Evolutionary conservation across 2,113 vertebrate genomes (phyloP).

Genomic region (Silurus asotus): DNA sequence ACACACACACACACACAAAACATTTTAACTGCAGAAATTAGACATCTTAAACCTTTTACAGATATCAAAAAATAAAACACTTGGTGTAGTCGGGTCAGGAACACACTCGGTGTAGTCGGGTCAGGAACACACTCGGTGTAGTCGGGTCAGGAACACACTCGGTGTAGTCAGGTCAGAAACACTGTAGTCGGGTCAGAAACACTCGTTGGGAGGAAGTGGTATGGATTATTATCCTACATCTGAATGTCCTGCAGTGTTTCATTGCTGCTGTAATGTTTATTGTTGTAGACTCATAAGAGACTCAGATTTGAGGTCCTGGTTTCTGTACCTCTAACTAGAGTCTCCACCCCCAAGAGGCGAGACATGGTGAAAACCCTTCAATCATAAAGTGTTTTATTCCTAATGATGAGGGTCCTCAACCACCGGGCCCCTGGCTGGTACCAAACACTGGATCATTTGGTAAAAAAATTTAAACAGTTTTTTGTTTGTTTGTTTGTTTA

Average conservation of each 20-base stretch:
- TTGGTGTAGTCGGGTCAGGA: not conserved
- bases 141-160: too few relatives aligned
- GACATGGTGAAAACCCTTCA: not conserved
- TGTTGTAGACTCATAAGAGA: not conserved
- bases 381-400: not conserved
- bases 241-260: not conserved
- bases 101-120: not conserved
- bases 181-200: too few relatives aligned
- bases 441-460: too few relatives aligned
- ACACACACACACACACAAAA: conserved; percentile 6
- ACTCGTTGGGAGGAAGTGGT: not conserved
- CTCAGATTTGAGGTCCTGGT: too few relatives aligned
- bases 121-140: not conserved
- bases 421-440: too few relatives aligned
- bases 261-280: not conserved
- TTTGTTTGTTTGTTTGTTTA: too few relatives aligned
- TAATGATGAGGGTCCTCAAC: not conserved
- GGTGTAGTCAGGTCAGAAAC: too few relatives aligned
- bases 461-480: too few relatives aligned
- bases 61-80: not conserved
- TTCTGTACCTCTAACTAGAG: too few relatives aligned
- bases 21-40: not conserved
- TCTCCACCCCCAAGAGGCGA: not conserved
- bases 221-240: too few relatives aligned
- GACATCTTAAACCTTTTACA: not conserved